A percentile compares a stretch with the other conserved stretches of the same genome.
Conservation (phyloP, 2,797 vertebrate species). For the Eospalax fontanierii region DNA sequence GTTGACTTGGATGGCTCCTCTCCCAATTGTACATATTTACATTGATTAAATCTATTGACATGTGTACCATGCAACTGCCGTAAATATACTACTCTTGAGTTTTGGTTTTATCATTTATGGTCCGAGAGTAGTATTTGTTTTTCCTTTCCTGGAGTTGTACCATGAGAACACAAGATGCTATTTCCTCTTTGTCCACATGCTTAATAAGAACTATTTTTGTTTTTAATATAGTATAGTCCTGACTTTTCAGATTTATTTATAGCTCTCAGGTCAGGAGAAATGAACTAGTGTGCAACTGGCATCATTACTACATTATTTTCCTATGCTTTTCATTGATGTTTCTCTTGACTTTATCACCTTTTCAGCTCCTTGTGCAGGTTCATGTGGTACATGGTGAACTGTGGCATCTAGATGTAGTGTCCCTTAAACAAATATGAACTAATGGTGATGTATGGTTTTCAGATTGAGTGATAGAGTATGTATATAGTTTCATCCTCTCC, state of each 20-base stretch:
- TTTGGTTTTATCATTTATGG: conserved; percentile 41
- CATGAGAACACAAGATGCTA: conserved; percentile 21
- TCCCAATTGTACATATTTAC: conserved; percentile 30
- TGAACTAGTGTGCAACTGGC: neutral
- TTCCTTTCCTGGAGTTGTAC: neutral
- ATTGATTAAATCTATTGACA: neutral
- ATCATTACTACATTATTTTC: neutral
- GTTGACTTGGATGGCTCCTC: conserved; percentile 15
- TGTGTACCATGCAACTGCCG: conserved; percentile 14
- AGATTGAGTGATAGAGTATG: neutral
- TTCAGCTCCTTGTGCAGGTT: neutral
- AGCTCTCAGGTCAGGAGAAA: neutral
- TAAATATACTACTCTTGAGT: neutral
- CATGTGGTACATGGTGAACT: neutral
- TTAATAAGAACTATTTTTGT: conserved; percentile 2
- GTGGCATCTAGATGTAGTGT: neutral
- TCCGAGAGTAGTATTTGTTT: neutral
- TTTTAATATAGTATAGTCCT: neutral
- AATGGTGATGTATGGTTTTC: neutral
- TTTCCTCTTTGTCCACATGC: neutral
- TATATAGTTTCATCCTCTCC: neutral
- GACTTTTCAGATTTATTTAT: neutral
- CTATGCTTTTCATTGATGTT: neutral
- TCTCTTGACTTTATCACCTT: neutral
- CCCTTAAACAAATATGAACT: neutral